phyloP scores from a whole-genome alignment of 2,113 vertebrate species.

The Hoplias malabaricus region DNA sequence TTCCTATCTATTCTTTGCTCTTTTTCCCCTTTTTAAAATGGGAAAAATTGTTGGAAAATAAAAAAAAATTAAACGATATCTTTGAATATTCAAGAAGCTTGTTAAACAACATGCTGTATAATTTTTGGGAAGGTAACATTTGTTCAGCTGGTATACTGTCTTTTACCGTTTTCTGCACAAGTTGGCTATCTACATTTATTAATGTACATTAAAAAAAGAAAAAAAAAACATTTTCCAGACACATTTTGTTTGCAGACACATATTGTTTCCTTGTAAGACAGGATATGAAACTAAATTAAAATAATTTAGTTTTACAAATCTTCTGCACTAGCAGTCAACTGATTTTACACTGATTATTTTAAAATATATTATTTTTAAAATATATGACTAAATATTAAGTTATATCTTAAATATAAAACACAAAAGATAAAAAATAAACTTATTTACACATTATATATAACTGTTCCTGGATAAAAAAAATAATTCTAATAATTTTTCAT shows the following conservation, averaged over 20 bases:
- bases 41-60: slow-evolving; percentile 1
- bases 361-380: not conserved
- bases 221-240: too few species aligned
- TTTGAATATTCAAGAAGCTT: not conserved
- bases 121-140: not conserved
- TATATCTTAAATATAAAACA: not conserved
- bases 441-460: not conserved
- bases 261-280: too few species aligned
- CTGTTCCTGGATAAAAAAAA: not conserved
- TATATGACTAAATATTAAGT: not conserved
- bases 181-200: too few species aligned
- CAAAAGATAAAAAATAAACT: not conserved
- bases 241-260: too few species aligned
- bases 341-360: not conserved
- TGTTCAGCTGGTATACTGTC: too few species aligned
- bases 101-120: not conserved
- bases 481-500: not conserved
- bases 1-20: not conserved
- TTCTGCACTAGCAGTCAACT: not conserved
- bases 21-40: slow-evolving; percentile 20
- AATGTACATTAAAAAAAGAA: too few species aligned
- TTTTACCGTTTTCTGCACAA: too few species aligned
- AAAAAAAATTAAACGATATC: not conserved
- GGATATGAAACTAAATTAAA: not conserved
- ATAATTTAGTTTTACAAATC: not conserved